A percentile compares a stretch with the other conserved stretches of the same genome.
Evolutionary conservation across 2,888 invertebrate genomes (phyloP).

Genomic region (Palloptera scutellata): DNA sequence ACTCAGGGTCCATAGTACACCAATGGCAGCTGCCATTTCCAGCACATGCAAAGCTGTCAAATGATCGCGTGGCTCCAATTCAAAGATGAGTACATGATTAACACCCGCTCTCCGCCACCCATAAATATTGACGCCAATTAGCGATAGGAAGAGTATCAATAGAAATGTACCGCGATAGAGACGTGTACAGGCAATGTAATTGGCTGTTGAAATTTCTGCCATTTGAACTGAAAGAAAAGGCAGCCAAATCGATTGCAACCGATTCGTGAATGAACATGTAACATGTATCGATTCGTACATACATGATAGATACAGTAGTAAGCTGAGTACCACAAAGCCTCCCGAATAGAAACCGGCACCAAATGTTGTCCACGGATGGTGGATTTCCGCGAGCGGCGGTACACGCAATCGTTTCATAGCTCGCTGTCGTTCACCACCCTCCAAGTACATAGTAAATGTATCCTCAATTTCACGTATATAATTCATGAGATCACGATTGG

Average conservation of each 20-base stretch:
- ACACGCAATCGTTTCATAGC: slow-evolving; percentile 97
- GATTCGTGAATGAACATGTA: neutral
- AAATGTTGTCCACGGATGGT: slow-evolving; percentile 89
- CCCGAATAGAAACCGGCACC: slow-evolving; percentile 94
- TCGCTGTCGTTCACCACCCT: slow-evolving; percentile 89
- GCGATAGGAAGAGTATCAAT: slow-evolving; percentile 86
- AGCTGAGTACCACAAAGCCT: slow-evolving; percentile 83
- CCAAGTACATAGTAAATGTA: slow-evolving; percentile 80
- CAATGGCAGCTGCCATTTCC: slow-evolving; percentile 89
- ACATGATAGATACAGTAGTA: slow-evolving; percentile 19
- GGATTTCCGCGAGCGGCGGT: slow-evolving; percentile 93
- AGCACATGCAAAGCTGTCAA: slow-evolving; percentile 89
- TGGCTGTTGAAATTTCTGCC: neutral
- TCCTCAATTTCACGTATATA: slow-evolving; percentile 80
- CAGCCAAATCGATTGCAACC: neutral
- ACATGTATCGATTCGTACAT: neutral
- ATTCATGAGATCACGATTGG: slow-evolving; percentile 91
- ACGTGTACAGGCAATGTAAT: slow-evolving; percentile 66
- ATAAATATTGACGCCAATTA: slow-evolving; percentile 93
- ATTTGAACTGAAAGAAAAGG: slow-evolving; percentile 9
- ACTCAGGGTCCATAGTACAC: slow-evolving; percentile 90
- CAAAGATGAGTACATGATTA: slow-evolving; percentile 97
- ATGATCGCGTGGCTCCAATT: slow-evolving; percentile 92
- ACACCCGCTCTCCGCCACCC: slow-evolving; percentile 96
- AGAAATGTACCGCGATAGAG: slow-evolving; percentile 92